Base-by-base conservation (phyloP, 2,113 vertebrate species). In the Spheniscus mendiculus region DNA sequence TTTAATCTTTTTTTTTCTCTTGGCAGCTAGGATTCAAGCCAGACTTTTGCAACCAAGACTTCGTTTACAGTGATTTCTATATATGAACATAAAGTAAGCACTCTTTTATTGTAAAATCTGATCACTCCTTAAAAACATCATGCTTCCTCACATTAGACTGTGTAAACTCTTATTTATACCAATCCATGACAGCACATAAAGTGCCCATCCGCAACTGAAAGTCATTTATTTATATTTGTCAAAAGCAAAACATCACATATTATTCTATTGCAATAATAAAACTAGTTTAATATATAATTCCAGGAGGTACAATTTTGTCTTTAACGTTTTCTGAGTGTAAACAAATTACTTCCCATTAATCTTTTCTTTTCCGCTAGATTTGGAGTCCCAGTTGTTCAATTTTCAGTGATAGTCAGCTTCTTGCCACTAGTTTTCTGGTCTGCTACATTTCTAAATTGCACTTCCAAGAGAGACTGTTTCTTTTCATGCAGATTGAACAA, bases 341-440 rank as follows among this genome's bases (percentile, higher is more conserved):
- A 92, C 94, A 97, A 98, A 98, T 97, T 98, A 88, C 76, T 96
- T 97, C 63, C 89, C 85, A 94, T 96, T 90, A 97, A 97, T 96
- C 92, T 89, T 93, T 95, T 86, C 88, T 95, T 93, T 96, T 94
- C 89, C 92, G 79, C 69, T 92, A 90, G 50, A 85, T 96, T 96
- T 87, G 80, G 67, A 94, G 47, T 95, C 91, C 93, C 86, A 89
- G 83, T 97, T 97, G 95, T 90, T 97, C 92, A 97, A 90, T 97
- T 98, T 98, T 93, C 95, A 87, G 63, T 90, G 86, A 94, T 42
- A 97, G 91, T 92, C 86, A 91, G 93, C 80, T 95, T 96, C 91
- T 91, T 91, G 74, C 58, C 74, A 94, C 90, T 80, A 70, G 83
- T 93, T 97, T 97, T 93, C 93, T 91, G 89, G 70, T 96, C 89